Base-by-base conservation (phyloP, 1,140 invertebrate species). In the Drosophila biarmipes region DNA sequence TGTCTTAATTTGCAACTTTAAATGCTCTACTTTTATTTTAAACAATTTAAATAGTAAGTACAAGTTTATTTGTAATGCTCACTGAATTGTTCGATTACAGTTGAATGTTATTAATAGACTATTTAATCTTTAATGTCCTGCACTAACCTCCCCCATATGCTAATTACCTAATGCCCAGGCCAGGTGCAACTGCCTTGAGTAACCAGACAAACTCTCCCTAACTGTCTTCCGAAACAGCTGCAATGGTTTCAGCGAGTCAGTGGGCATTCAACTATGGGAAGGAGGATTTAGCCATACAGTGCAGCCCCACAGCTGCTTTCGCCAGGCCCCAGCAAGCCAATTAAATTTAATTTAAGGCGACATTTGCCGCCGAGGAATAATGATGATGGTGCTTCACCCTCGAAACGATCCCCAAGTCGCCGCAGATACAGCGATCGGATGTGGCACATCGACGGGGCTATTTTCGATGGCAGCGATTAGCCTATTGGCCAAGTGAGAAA, bases 261-360 rank as follows among this genome's bases (percentile, higher is more conserved):
- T n/a, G 34, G 37, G 38, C 34, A 6, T 48, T 46, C 11, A 17
- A 68, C 14, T 37, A 40, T 8, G 12, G 8, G 24, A 7, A 55
- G 53, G 11, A 42, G n/a, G 6, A 31, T 24, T 12, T 10, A 14
- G 12, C n/a, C 35, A 45, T 38, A 37, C 21, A 48, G 38, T 80
- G 63, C 42, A 37, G 43, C 35, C 17, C 21, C 21, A 35, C 80
- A 80, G 80, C 80, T 85, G 80, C 40, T 67, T 79, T 57, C 6
- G 27, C 42, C 55, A 40, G 35, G 58, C 55, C 42, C 43, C 61
- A 31, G 57, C 52, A 72, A 43, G 66, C 42, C 45, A 78, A 78
- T 84, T 67, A 85, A 80, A 72, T 68, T 68, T 45, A 73, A 85
- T 77, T 84, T 73, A 68, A 46, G 56, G 43, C 59, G 76, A 80